Base-by-base conservation (phyloP, 2,888 invertebrate species). In the Unio pictorum region DNA sequence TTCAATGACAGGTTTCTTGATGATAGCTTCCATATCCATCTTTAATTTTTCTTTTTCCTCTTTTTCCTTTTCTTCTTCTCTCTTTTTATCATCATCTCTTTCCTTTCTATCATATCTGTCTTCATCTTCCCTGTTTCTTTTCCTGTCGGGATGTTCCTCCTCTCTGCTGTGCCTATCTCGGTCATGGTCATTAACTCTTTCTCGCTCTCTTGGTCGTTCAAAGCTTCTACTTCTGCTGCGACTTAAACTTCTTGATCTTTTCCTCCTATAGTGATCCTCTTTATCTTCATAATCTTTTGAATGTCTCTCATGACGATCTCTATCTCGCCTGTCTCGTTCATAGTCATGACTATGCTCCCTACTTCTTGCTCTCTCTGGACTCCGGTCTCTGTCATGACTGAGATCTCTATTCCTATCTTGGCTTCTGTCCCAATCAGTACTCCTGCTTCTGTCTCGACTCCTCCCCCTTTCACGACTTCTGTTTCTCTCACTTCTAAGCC, bases 381-480 rank as follows among this genome's bases (percentile, higher is more conserved):
- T 72, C 18, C 74, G 68, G 59, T 75, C 74, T 68, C 74, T 67
- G 6, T 57, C 54, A 20, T 69, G 58, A 26, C 72, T 66, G 4
- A 69, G 71, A 34, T 67, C 57, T 18, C 74, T 75, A 64, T 72
- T 68, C 55, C 71, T 61, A 28, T 71, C 68, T 56, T 71, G 60
- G 54, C 71, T 71, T 58, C 73, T 62, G 55, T 68, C 67, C 30
- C 55, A 30, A n/a, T 34, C 55, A 15, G 55, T 23, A 45, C 45
- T 45, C 72, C 75, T 65, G 26, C 70, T 66, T 58, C 78, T 70
- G 18, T 73, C 71, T 58, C 67, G 55, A 34, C 71, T 68, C 45
- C 69, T 66, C 23, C 64, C 65, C 56, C 75, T 66, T 23, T 62
- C 66, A 26, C 71, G 61, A 56, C 67, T 69, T 56, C 71, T 68